Conservation (phyloP, 37 sponge, comb jelly and placozoan genomes). For the Beroe forskalii region DNA sequence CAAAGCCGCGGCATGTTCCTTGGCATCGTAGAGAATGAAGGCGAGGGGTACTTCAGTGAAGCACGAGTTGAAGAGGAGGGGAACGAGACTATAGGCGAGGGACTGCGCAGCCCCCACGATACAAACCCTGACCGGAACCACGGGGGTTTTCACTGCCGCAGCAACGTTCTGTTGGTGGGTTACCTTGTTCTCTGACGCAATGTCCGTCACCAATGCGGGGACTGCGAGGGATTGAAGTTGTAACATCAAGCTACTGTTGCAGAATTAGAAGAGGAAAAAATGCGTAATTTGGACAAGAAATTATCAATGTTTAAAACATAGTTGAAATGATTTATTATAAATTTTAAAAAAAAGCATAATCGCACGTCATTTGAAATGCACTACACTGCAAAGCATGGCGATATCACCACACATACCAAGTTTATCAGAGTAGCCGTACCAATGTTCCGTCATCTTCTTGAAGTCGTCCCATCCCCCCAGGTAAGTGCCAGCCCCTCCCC, state of each 20-base stretch:
- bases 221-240: background rate
- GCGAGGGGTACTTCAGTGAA: slow-evolving; percentile 1
- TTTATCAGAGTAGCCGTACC: slow-evolving; percentile 68
- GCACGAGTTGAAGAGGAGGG: slow-evolving; percentile 31
- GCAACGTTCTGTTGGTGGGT: background rate
- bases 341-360: no score
- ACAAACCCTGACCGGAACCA: background rate
- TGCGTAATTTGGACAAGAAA: no score
- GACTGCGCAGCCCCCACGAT: slow-evolving; percentile 19
- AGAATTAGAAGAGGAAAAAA: no score
- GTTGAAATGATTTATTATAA: no score
- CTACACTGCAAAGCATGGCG: no score
- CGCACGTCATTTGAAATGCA: no score
- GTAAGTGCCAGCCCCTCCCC: slow-evolving; percentile 90
- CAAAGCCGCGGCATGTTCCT: background rate
- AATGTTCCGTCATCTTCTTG: slow-evolving; percentile 76
- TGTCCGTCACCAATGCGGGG: background rate
- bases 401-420: slow-evolving; percentile 23
- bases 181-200: slow-evolving; percentile 14
- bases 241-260: no score
- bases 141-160: slow-evolving; percentile 15
- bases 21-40: background rate
- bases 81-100: slow-evolving; percentile 12
- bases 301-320: no score
- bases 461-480: slow-evolving; percentile 83